phyloP scores from a whole-genome alignment of 2,113 vertebrate species.

The Anhinga rufa region DNA sequence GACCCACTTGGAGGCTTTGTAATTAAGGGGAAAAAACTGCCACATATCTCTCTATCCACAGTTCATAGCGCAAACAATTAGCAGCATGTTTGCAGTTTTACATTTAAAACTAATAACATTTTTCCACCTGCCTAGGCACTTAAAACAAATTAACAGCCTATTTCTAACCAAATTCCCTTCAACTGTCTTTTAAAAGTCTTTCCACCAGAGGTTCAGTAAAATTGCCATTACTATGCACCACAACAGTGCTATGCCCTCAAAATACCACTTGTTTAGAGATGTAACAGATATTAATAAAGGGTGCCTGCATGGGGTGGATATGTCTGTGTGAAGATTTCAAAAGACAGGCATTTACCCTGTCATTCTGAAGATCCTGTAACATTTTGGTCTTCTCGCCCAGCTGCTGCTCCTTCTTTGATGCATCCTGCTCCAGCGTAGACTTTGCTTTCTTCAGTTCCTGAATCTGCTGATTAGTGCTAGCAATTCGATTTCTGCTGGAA shows the following conservation, averaged over 20 bases:
- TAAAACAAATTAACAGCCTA: not conserved
- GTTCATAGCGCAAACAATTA: not conserved
- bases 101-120: not conserved
- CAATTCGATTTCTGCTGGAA: constrained; percentile 84
- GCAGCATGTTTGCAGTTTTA: not conserved
- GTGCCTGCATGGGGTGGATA: not conserved
- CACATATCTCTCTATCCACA: not conserved
- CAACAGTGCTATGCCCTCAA: not conserved
- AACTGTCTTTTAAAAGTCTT: not conserved
- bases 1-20: not conserved
- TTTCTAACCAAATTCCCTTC: not conserved
- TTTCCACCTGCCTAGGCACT: not conserved
- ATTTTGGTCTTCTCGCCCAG: constrained; percentile 76
- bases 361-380: constrained; percentile 80
- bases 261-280: not conserved
- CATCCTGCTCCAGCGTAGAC: constrained; percentile 76
- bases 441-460: constrained; percentile 80
- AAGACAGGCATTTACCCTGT: constrained; percentile 75
- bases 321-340: not conserved
- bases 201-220: not conserved
- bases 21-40: not conserved
- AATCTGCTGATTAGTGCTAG: constrained; percentile 77
- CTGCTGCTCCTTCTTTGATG: constrained; percentile 76
- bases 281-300: not conserved
- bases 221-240: not conserved